These are phyloP conservation scores for Doryteuthis pealeii DNA, from an alignment of 1,140 invertebrate genomes.

Conservation along the genomic window DNA sequence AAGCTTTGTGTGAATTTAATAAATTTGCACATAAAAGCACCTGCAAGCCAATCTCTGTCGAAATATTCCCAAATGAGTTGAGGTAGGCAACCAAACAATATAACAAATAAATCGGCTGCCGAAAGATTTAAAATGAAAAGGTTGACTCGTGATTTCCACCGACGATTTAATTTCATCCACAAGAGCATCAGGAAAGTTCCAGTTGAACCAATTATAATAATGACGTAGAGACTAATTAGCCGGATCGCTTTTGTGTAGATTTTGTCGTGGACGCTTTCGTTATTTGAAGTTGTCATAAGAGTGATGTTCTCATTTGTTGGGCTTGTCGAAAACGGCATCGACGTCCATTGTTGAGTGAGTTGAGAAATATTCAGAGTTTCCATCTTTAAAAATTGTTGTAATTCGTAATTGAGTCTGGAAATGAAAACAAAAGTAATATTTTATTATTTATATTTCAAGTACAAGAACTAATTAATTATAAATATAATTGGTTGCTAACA, in stretches of 20 bases:
- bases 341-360: too few species aligned
- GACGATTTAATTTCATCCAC: conserved; percentile 47
- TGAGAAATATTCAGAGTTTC: too few species aligned
- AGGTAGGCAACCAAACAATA: conserved; percentile 47
- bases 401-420: too few species aligned
- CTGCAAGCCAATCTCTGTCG: conserved; percentile 53
- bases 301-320: too few species aligned
- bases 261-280: conserved; percentile 38
- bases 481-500: too few species aligned
- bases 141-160: conserved; percentile 47
- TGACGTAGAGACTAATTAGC: conserved; percentile 33
- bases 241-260: conserved; percentile 35
- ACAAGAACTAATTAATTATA: too few species aligned
- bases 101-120: conserved; percentile 54
- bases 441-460: too few species aligned
- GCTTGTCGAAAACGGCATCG: too few species aligned
- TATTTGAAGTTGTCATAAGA: too few species aligned
- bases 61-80: conserved; percentile 59
- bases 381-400: too few species aligned
- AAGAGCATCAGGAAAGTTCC: conserved; percentile 41
- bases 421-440: too few species aligned
- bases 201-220: conserved; percentile 40
- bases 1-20: conserved; percentile 58
- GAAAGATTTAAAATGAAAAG: conserved; percentile 58
- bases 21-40: conserved; percentile 53